Percentiles rank a stretch among this genome's conserved stretches.
Evolutionary conservation across 1,140 invertebrate species (phyloP).

Genomic region (Macrotrachela quadricornifera): DNA sequence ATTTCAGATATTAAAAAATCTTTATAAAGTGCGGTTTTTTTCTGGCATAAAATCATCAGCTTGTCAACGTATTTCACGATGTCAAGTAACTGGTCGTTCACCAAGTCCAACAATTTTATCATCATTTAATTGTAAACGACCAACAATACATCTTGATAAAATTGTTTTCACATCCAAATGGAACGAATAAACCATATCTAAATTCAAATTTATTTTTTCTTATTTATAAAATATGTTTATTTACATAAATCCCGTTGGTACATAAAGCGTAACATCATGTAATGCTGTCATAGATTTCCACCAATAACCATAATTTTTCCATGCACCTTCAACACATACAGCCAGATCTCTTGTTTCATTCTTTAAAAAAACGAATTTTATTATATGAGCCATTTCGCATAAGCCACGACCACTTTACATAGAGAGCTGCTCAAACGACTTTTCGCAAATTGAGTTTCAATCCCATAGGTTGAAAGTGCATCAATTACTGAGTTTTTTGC

Average conservation of each 20-base stretch:
- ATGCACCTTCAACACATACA: too few relatives aligned
- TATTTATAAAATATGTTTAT: constrained; percentile 17
- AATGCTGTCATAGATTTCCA: too few relatives aligned
- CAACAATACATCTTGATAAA: constrained; percentile 26
- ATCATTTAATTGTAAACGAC: constrained; percentile 17
- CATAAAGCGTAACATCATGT: constrained; percentile 58
- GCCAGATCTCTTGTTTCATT: too few relatives aligned
- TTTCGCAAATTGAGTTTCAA: too few relatives aligned
- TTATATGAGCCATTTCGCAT: too few relatives aligned
- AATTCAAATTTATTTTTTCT: background rate
- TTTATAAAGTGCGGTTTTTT: constrained; percentile 67
- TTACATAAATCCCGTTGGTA: constrained; percentile 72
- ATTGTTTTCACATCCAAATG: constrained; percentile 30
- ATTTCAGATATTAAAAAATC: constrained; percentile 84
- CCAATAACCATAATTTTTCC: too few relatives aligned
- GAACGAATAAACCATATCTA: constrained; percentile 24
- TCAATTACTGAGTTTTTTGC: too few relatives aligned
- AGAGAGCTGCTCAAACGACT: too few relatives aligned
- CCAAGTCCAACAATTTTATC: constrained; percentile 23
- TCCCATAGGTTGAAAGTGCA: too few relatives aligned
- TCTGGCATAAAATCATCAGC: constrained; percentile 32
- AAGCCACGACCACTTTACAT: too few relatives aligned
- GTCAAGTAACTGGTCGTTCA: constrained; percentile 12
- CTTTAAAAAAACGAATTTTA: too few relatives aligned
- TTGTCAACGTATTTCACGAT: constrained; percentile 23